Base-by-base conservation (phyloP, 64 coral and sea anemone genomes). In the Pocillopora verrucosa region DNA sequence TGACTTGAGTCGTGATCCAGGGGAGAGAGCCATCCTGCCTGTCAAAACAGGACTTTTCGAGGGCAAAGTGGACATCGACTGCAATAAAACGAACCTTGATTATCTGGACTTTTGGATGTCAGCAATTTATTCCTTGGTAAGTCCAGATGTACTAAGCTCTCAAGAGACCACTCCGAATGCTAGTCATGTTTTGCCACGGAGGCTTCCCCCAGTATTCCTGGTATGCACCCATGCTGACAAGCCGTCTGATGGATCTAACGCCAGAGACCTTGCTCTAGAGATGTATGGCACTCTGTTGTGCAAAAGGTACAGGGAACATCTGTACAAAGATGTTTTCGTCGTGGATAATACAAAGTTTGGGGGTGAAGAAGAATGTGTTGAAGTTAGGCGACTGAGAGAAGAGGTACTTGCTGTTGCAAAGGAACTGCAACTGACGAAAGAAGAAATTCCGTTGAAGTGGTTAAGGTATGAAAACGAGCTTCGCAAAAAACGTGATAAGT, bases 101-200 rank as follows among this genome's bases (percentile, higher is more conserved):
- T 84, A 36, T 16, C 81, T 84, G 14, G 81, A 84, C 36, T 68
- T 67, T 56, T 84, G 81, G 81, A 16, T 84, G 60, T 84, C 81
- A 56, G 2, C 41, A 6, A 45, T 45, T 45, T 45, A 45, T 45
- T 45, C 41, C 6, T 45, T 45, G 41, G 6, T 2, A 6, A 6
- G 41, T 45, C 41, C 6, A 45, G 41, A 45, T 2, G 41, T 3
- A 45, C 2, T 3, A 2, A 45, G 41, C 41, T 45, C 41, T 6
- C 41, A 45, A 45, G 2, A 45, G 41, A 45, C 41, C 6, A 6
- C 41, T 45, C 41, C 41, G 6, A 2, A 2, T 45, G 41, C 6
- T 45, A 45, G 41, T 6, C 2, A 45, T 45, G 41, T 45, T 45
- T 6, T 45, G 41, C 41, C 41, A 6, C 2, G 41, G 6, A 45